Evolutionary conservation across 1,140 invertebrate genomes (phyloP).

Genomic region (Neodiprion virginianus): DNA sequence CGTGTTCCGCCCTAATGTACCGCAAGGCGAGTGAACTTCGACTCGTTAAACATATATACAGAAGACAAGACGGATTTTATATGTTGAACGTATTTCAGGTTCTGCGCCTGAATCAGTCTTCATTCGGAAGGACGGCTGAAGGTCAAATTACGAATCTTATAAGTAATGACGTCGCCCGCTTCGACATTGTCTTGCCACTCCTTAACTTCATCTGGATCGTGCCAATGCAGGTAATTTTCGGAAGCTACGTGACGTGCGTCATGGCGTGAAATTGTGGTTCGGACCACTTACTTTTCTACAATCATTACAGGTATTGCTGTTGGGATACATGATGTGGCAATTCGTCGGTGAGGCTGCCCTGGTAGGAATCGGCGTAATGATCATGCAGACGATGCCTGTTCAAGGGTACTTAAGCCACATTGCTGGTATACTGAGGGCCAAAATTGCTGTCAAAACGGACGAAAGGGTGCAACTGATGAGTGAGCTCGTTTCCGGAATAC

Average conservation of each 20-base stretch:
- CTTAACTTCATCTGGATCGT: constrained; percentile 63
- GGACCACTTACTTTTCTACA: too few species aligned
- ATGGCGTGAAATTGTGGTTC: too few species aligned
- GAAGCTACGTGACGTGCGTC: not conserved
- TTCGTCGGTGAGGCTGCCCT: constrained; percentile 72
- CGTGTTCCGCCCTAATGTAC: constrained; percentile 68
- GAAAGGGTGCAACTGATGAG: constrained; percentile 79
- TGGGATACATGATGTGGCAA: constrained; percentile 71
- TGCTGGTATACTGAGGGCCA: constrained; percentile 61
- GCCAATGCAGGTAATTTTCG: constrained; percentile 44
- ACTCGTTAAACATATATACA: constrained; percentile 1
- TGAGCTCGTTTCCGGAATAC: constrained; percentile 75
- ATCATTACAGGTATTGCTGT: constrained; percentile 52
- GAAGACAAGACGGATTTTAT: not conserved
- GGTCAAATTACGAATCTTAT: constrained; percentile 87
- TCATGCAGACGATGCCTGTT: constrained; percentile 68
- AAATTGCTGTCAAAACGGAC: constrained; percentile 72
- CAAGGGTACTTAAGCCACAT: constrained; percentile 71
- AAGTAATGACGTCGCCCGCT: constrained; percentile 77
- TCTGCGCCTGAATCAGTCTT: constrained; percentile 68
- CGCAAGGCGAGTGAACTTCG: constrained; percentile 62
- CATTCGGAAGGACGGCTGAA: constrained; percentile 72
- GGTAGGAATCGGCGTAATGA: constrained; percentile 71
- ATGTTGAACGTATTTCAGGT: constrained; percentile 59
- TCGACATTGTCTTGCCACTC: constrained; percentile 63